Conservation (phyloP, 2,888 invertebrate species). For the Leptinotarsa peninsularis region DNA sequence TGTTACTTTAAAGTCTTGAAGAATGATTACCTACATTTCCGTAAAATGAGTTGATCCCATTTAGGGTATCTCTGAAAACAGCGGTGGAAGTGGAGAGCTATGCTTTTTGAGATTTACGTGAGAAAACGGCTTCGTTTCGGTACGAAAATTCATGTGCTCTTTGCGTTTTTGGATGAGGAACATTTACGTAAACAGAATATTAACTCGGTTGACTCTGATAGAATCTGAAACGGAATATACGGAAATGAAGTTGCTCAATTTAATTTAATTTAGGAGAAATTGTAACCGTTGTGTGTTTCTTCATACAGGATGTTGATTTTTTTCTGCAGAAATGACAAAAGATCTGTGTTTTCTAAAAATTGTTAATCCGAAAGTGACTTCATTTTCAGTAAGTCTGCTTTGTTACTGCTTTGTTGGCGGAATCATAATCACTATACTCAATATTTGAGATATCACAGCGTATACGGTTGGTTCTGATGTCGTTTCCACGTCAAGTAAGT, state of each 20-base stretch:
- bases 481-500: no score
- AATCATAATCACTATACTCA: no score
- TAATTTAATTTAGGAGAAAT: not conserved
- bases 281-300: not conserved
- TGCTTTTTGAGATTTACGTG: slow-evolving; percentile 33
- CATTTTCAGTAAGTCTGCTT: no score
- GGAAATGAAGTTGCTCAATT: not conserved
- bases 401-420: no score
- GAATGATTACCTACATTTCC: slow-evolving; percentile 31
- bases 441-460: no score
- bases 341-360: not conserved
- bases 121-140: slow-evolving; percentile 12
- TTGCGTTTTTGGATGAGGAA: not conserved
- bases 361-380: no score
- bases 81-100: slow-evolving; percentile 30
- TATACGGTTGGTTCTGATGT: no score
- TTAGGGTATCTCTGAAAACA: slow-evolving; percentile 28
- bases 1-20: slow-evolving; percentile 8
- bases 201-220: not conserved
- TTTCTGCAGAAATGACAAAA: not conserved
- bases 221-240: not conserved
- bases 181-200: slow-evolving; percentile 7
- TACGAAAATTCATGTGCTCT: slow-evolving; percentile 4
- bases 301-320: not conserved
- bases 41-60: slow-evolving; percentile 33